Conservation (phyloP, 2,797 vertebrate species). For the Okamejei kenojei region DNA sequence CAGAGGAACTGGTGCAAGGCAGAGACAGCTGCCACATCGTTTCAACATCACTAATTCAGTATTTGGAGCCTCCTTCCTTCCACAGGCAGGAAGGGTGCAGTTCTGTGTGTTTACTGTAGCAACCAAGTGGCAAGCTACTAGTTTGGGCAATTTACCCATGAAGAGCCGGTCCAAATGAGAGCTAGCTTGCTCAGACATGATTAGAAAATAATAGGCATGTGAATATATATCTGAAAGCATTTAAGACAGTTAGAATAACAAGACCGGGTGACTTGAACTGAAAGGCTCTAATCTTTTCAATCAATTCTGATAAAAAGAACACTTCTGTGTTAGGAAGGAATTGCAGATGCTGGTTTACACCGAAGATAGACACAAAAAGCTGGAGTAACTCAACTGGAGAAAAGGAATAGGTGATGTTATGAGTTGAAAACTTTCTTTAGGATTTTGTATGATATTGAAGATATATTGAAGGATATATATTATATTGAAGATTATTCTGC, state of each 20-base stretch:
- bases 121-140: not conserved
- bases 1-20: not conserved
- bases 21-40: not conserved
- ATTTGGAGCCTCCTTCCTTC: not conserved
- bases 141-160: not conserved
- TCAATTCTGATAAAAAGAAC: not conserved
- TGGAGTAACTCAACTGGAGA: too few relatives aligned
- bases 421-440: too few relatives aligned
- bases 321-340: too few relatives aligned
- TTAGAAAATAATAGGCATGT: not conserved
- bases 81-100: not conserved
- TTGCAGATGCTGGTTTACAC: too few relatives aligned
- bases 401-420: too few relatives aligned
- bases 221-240: not conserved
- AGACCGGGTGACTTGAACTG: not conserved
- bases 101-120: not conserved
- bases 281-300: not conserved
- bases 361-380: too few relatives aligned
- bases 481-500: not conserved
- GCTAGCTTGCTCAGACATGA: not conserved
- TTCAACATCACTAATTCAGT: slow-evolving; percentile 23
- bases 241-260: not conserved
- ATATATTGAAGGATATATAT: not conserved
- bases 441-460: not conserved
- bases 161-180: not conserved